phyloP scores from a whole-genome alignment of 2,797 vertebrate genomes.

The Alectoris magna region DNA sequence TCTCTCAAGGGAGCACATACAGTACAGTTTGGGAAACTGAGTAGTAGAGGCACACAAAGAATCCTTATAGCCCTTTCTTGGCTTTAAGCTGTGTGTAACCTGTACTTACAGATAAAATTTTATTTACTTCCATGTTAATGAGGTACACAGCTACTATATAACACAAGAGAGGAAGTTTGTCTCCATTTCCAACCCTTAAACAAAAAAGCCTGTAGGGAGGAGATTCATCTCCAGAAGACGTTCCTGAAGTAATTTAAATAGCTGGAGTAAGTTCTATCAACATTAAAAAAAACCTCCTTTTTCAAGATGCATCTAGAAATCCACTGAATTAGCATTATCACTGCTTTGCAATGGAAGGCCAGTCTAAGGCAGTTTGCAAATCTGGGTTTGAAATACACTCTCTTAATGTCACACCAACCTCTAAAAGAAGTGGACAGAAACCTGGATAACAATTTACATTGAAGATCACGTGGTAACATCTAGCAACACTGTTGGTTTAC shows the following conservation, averaged over 20 bases:
- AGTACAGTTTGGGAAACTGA: neutral
- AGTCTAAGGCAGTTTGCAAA: neutral
- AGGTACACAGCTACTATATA: neutral
- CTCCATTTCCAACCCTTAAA: neutral
- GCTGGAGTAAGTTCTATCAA: neutral
- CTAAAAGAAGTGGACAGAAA: neutral
- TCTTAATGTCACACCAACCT: neutral
- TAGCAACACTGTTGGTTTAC: neutral
- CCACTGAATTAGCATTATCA: neutral
- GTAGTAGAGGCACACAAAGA: neutral
- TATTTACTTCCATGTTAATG: neutral
- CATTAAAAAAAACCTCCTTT: neutral
- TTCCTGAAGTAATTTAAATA: neutral
- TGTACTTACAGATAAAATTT: neutral
- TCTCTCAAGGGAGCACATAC: neutral
- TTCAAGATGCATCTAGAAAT: neutral
- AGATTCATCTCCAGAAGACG: neutral
- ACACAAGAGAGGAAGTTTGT: neutral
- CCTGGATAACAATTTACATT: constrained; percentile 5
- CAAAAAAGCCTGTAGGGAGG: neutral
- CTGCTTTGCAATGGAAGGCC: neutral
- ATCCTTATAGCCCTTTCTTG: neutral
- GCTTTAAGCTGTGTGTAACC: neutral
- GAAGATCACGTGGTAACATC: neutral
- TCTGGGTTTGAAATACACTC: neutral